Evolutionary conservation across 2,888 invertebrate species (phyloP).

Genomic region (Urechis unicinctus): DNA sequence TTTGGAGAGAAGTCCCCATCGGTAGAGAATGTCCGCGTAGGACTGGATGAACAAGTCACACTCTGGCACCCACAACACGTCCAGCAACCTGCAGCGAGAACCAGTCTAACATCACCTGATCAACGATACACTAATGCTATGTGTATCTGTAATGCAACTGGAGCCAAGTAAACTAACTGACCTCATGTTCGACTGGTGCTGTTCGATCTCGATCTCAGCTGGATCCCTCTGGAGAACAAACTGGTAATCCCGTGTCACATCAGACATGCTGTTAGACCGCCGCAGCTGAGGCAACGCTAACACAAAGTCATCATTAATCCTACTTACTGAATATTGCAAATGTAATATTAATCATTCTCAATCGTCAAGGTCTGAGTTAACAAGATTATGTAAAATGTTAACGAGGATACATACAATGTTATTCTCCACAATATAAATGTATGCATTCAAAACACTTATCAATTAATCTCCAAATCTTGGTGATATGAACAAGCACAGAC

Average conservation of each 20-base stretch:
- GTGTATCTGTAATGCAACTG: too few species aligned
- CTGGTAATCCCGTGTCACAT: constrained; percentile 66
- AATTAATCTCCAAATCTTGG: neutral
- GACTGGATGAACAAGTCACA: constrained; percentile 80
- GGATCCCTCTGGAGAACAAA: constrained; percentile 32
- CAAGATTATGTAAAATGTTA: too few species aligned
- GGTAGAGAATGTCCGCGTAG: constrained; percentile 82
- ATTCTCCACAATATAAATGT: neutral
- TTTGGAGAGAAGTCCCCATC: constrained; percentile 74
- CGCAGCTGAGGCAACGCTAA: constrained; percentile 14
- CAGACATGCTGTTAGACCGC: constrained; percentile 70
- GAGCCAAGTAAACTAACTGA: constrained; percentile 13
- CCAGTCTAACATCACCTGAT: constrained; percentile 1
- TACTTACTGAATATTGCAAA: too few species aligned
- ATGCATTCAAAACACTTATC: neutral
- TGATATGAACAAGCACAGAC: too few species aligned
- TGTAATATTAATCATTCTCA: too few species aligned
- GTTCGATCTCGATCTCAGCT: constrained; percentile 34
- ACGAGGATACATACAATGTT: neutral
- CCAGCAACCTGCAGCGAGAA: constrained; percentile 1
- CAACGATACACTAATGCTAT: neutral
- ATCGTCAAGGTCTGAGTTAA: too few species aligned
- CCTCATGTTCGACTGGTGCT: constrained; percentile 41
- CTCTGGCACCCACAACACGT: constrained; percentile 33
- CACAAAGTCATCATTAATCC: too few species aligned